Evolutionary conservation across 1,140 invertebrate genomes (phyloP).

Genomic region (Drosophila tristis): DNA sequence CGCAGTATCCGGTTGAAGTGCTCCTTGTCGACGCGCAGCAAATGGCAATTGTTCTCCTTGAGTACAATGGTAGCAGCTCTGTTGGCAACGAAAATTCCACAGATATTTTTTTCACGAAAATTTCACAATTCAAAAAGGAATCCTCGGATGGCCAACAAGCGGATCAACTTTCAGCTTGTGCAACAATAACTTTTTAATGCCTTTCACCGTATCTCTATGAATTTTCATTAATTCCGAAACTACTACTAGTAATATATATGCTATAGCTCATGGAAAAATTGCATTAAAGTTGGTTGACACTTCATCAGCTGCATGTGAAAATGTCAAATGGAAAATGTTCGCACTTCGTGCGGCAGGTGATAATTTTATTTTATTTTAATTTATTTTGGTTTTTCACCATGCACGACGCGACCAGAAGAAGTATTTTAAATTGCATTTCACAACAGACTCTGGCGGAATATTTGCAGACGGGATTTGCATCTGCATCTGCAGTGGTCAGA

Average conservation of each 20-base stretch:
- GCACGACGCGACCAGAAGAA: slow-evolving; percentile 7
- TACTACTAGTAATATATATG: too few relatives aligned
- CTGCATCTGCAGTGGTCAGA: slow-evolving; percentile 3
- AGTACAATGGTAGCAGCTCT: slow-evolving; percentile 94
- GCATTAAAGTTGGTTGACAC: too few relatives aligned
- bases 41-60: slow-evolving; percentile 93
- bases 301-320: too few relatives aligned
- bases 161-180: background rate
- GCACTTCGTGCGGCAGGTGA: too few relatives aligned
- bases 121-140: too few relatives aligned
- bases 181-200: slow-evolving; percentile 1
- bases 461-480: slow-evolving; percentile 4
- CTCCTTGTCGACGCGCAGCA: slow-evolving; percentile 94
- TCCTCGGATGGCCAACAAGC: too few relatives aligned
- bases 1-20: slow-evolving; percentile 93
- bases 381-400: background rate
- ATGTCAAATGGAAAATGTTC: too few relatives aligned
- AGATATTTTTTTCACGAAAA: background rate
- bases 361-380: too few relatives aligned
- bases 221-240: too few relatives aligned
- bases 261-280: too few relatives aligned
- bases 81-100: slow-evolving; percentile 43
- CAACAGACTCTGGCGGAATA: background rate
- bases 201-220: background rate
- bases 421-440: slow-evolving; percentile 51